phyloP scores from a whole-genome alignment of 2,888 invertebrate genomes.

The Andrena bucephala region DNA sequence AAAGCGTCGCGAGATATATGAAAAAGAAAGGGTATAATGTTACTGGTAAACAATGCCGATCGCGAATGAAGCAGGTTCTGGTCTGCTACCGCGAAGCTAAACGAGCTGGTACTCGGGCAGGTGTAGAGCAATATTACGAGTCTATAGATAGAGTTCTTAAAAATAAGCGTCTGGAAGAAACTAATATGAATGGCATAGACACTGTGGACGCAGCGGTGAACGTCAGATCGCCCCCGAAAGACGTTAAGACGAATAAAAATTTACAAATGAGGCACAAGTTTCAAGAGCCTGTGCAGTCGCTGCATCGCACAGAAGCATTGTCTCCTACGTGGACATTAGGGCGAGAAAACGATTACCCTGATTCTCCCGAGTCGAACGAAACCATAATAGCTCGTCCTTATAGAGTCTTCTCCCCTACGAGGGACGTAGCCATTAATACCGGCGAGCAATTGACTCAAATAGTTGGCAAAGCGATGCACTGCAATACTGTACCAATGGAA shows the following conservation, averaged over 20 bases:
- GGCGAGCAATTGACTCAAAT: conserved; percentile 72
- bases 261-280: conserved; percentile 80
- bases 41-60: conserved; percentile 82
- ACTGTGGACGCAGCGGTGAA: conserved; percentile 80
- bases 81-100: conserved; percentile 84
- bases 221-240: conserved; percentile 82
- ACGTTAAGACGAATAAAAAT: conserved; percentile 82
- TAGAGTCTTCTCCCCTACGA: conserved; percentile 81
- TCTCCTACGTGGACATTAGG: conserved; percentile 80
- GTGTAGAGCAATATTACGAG: conserved; percentile 83
- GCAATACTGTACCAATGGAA: conserved; percentile 73
- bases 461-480: conserved; percentile 70
- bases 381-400: conserved; percentile 81
- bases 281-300: conserved; percentile 78
- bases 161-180: conserved; percentile 72
- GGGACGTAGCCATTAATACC: conserved; percentile 82
- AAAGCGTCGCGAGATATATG: conserved; percentile 83
- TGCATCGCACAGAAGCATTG: conserved; percentile 79
- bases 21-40: conserved; percentile 83
- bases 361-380: conserved; percentile 84
- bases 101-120: conserved; percentile 78
- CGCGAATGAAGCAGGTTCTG: conserved; percentile 83
- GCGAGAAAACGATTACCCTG: conserved; percentile 82
- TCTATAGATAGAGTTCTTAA: conserved; percentile 81
- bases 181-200: conserved; percentile 77